Evolutionary conservation across 2,113 vertebrate genomes (phyloP).

Genomic region (Nyctibius bracteatus): DNA sequence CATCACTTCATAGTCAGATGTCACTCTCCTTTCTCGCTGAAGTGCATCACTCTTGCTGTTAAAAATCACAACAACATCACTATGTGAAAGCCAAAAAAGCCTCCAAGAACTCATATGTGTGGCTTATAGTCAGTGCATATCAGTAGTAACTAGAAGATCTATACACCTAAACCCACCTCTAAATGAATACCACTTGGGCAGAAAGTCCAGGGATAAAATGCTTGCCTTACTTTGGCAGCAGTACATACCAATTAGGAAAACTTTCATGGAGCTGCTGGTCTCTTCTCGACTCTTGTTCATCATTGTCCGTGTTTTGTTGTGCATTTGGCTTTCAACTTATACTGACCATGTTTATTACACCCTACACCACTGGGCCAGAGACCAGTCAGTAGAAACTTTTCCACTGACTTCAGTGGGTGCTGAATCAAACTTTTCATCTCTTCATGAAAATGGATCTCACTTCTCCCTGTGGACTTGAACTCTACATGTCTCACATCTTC

Average conservation of each 20-base stretch:
- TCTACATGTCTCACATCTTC: background rate
- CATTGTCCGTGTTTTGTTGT: background rate
- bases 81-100: background rate
- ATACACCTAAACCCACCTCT: background rate
- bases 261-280: background rate
- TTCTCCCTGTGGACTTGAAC: background rate
- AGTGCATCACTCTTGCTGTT: background rate
- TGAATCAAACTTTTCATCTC: background rate
- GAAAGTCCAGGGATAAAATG: background rate
- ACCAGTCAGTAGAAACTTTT: background rate
- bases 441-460: background rate
- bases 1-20: conserved; percentile 18
- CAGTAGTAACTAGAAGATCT: background rate
- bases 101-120: background rate
- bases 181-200: background rate
- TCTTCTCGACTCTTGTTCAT: background rate
- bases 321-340: background rate
- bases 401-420: background rate
- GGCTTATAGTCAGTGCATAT: background rate
- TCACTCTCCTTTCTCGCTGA: background rate
- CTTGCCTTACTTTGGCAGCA: background rate
- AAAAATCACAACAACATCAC: background rate
- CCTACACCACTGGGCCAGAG: background rate
- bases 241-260: background rate
- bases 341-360: background rate